Evolutionary conservation across 92 coral and sea anemone genomes (phyloP).

Genomic region (Palythoa heliodiscus): DNA sequence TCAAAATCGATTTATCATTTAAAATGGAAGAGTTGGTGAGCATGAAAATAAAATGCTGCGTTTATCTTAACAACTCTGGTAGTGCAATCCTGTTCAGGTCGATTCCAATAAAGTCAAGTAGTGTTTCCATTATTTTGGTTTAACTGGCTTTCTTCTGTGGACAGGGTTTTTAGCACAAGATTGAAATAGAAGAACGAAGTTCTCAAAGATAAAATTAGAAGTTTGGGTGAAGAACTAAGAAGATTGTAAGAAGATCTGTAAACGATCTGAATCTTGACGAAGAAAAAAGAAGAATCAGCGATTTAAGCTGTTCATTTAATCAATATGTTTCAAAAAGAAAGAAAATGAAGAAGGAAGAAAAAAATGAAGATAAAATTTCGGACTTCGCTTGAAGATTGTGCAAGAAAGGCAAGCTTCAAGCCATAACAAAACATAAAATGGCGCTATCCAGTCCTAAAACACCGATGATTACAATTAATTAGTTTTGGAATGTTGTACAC

Average conservation of each 20-base stretch:
- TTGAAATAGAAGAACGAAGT: conserved; percentile 42
- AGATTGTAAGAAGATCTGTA: conserved; percentile 26
- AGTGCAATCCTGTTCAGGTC: neutral
- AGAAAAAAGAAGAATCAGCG: conserved; percentile 36
- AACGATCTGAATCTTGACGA: conserved; percentile 33
- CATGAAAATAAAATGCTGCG: no score
- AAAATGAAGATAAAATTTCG: conserved; percentile 41
- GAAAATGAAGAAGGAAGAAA: conserved; percentile 43
- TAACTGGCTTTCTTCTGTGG: conserved; percentile 47
- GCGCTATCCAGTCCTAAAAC: neutral
- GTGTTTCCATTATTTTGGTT: conserved; percentile 1
- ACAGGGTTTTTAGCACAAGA: conserved; percentile 39
- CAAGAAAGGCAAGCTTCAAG: conserved; percentile 47
- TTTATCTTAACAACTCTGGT: neutral
- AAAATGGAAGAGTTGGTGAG: neutral
- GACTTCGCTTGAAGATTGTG: conserved; percentile 50
- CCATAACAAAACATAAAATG: conserved; percentile 25
- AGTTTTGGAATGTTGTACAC: conserved; percentile 28
- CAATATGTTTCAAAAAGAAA: conserved; percentile 20
- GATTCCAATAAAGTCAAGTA: conserved; percentile 3
- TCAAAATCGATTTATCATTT: neutral
- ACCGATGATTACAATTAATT: conserved; percentile 18
- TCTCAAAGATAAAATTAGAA: conserved; percentile 25
- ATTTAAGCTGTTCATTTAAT: conserved; percentile 37
- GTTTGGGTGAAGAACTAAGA: conserved; percentile 40